A percentile compares a stretch with the other conserved stretches of the same genome.
These are phyloP conservation scores for Megastigmus dorsalis DNA, from an alignment of 2,888 invertebrate species.

Conservation along the genomic window DNA sequence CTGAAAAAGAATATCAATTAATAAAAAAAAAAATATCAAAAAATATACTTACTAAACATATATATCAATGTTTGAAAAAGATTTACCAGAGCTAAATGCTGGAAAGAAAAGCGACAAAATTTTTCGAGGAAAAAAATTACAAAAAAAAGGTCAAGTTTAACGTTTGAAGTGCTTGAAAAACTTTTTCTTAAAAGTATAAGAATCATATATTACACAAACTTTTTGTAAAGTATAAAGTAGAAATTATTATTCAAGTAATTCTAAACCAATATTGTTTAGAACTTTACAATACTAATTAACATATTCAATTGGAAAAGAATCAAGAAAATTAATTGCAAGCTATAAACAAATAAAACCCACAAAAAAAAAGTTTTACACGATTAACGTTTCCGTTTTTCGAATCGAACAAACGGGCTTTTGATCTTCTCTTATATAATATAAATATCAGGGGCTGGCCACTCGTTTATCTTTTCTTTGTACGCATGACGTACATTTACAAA, in stretches of 20 bases:
- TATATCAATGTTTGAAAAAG: conserved; percentile 7
- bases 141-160: conserved; percentile 4
- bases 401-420: not conserved
- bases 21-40: conserved; percentile 21
- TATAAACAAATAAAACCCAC: not conserved
- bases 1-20: conserved; percentile 45
- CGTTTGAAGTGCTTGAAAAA: conserved; percentile 24
- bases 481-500: not conserved
- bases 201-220: conserved; percentile 27
- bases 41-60: conserved; percentile 1
- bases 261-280: conserved; percentile 12
- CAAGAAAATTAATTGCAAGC: not conserved
- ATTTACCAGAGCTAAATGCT: not conserved
- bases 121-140: not conserved
- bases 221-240: conserved; percentile 21
- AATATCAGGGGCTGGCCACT: conserved; percentile 57
- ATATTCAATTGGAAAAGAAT: conserved; percentile 6
- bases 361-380: not conserved
- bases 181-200: conserved; percentile 19
- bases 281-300: not conserved
- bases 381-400: too few species aligned
- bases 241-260: conserved; percentile 3
- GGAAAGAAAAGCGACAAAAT: conserved; percentile 6
- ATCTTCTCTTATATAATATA: conserved; percentile 28
- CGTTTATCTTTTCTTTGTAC: conserved; percentile 27